phyloP scores from a whole-genome alignment of 23 tunicate species.

The Aplidium turbinatum region DNA sequence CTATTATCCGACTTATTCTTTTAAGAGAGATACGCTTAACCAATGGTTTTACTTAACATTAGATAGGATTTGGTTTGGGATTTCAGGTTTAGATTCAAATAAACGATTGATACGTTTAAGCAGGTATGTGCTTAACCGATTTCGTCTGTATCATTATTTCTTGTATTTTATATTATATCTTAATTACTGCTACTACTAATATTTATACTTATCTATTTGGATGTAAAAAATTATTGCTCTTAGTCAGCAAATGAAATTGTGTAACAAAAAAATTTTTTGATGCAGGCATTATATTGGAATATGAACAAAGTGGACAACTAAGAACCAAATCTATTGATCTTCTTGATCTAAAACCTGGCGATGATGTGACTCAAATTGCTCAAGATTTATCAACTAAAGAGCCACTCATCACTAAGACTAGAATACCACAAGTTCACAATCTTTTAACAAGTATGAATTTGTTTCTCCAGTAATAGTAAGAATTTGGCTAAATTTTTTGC shows the following conservation, averaged over 20 bases:
- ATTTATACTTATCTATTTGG: background rate
- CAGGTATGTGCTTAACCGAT: too few relatives aligned
- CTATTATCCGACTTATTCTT: too few relatives aligned
- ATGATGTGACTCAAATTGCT: slow-evolving; percentile 50
- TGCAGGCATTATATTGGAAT: slow-evolving; percentile 85
- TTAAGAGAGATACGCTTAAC: too few relatives aligned
- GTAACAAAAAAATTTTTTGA: background rate
- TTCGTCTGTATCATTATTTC: too few relatives aligned
- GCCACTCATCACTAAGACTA: slow-evolving; percentile 76
- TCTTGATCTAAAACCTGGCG: slow-evolving; percentile 57
- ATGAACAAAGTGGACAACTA: slow-evolving; percentile 79
- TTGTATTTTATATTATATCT: too few relatives aligned
- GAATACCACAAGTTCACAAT: slow-evolving; percentile 76
- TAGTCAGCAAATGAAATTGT: background rate
- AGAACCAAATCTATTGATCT: slow-evolving; percentile 86
- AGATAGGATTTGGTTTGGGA: too few relatives aligned
- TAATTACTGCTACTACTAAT: too few relatives aligned
- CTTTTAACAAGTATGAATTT: slow-evolving; percentile 70
- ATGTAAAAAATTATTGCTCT: background rate
- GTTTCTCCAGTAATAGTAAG: too few relatives aligned
- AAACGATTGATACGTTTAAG: too few relatives aligned
- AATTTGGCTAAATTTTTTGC: too few relatives aligned
- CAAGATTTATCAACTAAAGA: slow-evolving; percentile 43
- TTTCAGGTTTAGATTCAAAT: too few relatives aligned
- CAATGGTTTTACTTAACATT: too few relatives aligned